Conservation (phyloP, 2,113 vertebrate species). For the Neomonachus schauinslandi region DNA sequence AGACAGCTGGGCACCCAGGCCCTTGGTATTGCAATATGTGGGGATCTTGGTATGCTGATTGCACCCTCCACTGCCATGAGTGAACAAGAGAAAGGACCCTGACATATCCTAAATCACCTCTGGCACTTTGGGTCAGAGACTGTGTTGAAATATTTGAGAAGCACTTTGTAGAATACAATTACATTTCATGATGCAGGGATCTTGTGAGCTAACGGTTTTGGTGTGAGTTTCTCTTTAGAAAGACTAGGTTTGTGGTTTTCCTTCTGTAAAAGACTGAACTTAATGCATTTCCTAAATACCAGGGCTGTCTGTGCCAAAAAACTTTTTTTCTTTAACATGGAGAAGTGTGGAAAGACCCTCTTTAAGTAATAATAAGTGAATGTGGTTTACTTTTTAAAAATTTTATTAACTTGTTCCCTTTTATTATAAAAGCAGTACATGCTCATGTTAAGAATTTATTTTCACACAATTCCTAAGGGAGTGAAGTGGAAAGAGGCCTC, state of each 20-base stretch:
- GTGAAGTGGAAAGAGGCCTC: not conserved
- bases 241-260: not conserved
- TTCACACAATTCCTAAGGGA: not conserved
- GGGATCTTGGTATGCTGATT: not conserved
- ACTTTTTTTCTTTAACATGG: not conserved
- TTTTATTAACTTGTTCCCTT: conserved; percentile 37
- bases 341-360: not conserved
- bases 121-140: not conserved
- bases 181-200: not conserved
- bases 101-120: not conserved
- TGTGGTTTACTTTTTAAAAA: not conserved
- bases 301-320: not conserved
- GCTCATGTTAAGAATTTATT: not conserved
- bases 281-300: not conserved
- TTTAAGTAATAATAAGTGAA: conserved; percentile 27
- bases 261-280: not conserved
- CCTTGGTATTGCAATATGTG: not conserved
- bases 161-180: not conserved
- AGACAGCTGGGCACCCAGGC: not conserved
- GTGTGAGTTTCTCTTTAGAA: not conserved
- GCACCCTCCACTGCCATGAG: not conserved
- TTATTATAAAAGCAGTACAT: not conserved
- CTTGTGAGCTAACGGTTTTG: not conserved
- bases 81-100: not conserved
- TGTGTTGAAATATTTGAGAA: not conserved